Base-by-base conservation (phyloP, 2,113 vertebrate species). In the Prunella fulvescens region DNA sequence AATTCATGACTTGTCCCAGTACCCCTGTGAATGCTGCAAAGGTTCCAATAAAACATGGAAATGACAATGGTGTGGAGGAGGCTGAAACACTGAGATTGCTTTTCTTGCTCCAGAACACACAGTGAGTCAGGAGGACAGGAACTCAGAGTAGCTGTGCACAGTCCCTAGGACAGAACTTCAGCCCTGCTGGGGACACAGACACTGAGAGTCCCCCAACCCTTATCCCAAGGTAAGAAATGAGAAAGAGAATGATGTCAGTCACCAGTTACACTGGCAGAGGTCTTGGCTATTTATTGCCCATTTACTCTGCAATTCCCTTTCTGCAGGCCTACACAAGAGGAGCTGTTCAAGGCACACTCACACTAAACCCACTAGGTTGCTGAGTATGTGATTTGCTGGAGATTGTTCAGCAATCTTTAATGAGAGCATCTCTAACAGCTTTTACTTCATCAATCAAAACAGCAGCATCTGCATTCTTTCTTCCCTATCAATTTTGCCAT, bases 381-480 rank as follows among this genome's bases (percentile, higher is more conserved):
- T 65, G 74, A 95, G 44, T 31, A 28, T 64, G 66, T 40, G 47
- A 86, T 85, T 78, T 93, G 29, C 31, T 83, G 62, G 22, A 40
- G 50, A 86, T 65, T 35, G 40, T 92, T 95, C 61, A 60, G 45
- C 61, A 88, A 3, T 80, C 71, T 90, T 94, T 69, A 86, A 73
- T 69, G 81, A 50, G 31, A 76, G 40, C 37, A 53, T 76, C 71
- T 83, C 61, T 81, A 91, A 56, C 28, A 83, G 66, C 56, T 87
- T 91, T 89, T 37, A 70, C 19, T 76, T 92, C 86, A 93, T 72
- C 89, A 93, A 97, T 92, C 70, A 93, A 85, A 95, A 69, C 5
- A 1, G 57, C 70, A 84, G 81, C 61, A 73, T 90, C 94, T 87
- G 88, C 39, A 81, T 31, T 64, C 48, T 78, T 93, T 92, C 64